Base-by-base conservation (phyloP, 2,888 invertebrate species). In the Drosophila mayaguana region DNA sequence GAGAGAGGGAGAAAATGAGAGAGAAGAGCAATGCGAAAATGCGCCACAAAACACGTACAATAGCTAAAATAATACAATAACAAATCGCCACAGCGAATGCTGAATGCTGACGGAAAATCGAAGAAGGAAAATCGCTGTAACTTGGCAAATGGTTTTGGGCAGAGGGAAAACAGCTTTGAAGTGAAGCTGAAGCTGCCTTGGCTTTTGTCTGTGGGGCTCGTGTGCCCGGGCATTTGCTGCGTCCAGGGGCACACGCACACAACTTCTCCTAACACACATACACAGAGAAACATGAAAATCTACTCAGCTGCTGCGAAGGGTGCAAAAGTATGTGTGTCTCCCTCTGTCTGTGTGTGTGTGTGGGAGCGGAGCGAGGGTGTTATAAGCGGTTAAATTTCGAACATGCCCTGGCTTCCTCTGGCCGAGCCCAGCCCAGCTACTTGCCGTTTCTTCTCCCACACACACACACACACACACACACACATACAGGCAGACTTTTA, bases 361-460 rank as follows among this genome's bases (percentile, higher is more conserved):
- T 50, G 77, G 43, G 34, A 61, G 56, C 51, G 53, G 36, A 54
- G 60, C 72, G 77, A 72, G 82, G 87, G 89, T 87, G 89, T 74
- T 82, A 89, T 89, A 86, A 89, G 89, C 85, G 85, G 87, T 89
- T 86, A 82, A 82, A 84, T 87, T 86, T 78, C 72, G 65, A 66
- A 68, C 74, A 77, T 80, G 65, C 72, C 36, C 71, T 57, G 48
- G 42, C 72, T 51, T 40, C 66, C 65, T 45, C 48, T 32, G 28
- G 28, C n/a, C n/a, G n/a, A 42, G 14, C 42, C 45, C 18, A 51
- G 8, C 22, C 40, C 45, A 18, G 22, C 53, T 16, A 38, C 22
- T 38, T 53, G 43, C 43, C 38, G 38, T 53, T 22, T 5, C 34
- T 28, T 45, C 14, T 14, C 25, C 2, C 43, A 1, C 55, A 18